phyloP scores from a whole-genome alignment of 1,140 invertebrate species.

The Brachionus asplanchnoidis region DNA sequence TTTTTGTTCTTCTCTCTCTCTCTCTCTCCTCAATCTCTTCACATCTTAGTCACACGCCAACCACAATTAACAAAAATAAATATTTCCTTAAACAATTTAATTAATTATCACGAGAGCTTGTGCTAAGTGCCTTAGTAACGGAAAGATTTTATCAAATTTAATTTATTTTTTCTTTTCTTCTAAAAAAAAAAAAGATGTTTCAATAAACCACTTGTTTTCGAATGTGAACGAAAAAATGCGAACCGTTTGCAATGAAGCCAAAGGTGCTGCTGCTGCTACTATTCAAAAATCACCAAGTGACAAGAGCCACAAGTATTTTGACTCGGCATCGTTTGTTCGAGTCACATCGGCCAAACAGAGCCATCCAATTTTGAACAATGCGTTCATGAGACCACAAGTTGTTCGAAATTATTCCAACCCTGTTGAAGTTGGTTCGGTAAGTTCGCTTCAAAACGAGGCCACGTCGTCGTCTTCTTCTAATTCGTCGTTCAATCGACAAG shows the following conservation, averaged over 20 bases:
- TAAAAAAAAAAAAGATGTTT: not conserved
- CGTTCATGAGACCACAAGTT: conserved; percentile 29
- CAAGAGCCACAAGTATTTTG: conserved; percentile 20
- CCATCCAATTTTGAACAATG: conserved; percentile 29
- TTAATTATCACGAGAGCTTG: not conserved
- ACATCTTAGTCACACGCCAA: not conserved
- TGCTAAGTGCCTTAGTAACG: no score
- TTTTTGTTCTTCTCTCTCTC: not conserved
- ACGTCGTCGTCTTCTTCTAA: not conserved
- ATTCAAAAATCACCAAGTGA: not conserved
- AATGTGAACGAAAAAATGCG: conserved; percentile 4
- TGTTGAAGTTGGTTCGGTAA: not conserved
- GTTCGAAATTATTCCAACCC: not conserved
- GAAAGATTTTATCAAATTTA: not conserved
- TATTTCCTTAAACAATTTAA: not conserved
- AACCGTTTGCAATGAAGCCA: not conserved
- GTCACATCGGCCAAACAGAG: not conserved
- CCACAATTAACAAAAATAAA: not conserved
- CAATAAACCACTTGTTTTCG: not conserved
- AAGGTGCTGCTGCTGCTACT: not conserved
- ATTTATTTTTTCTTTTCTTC: not conserved
- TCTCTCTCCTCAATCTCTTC: not conserved
- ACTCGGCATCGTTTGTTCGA: not conserved
- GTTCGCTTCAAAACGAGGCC: not conserved
- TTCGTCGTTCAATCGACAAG: not conserved